These are phyloP conservation scores for Girardinus metallicus DNA, from an alignment of 2,797 vertebrate genomes.

Conservation along the genomic window DNA sequence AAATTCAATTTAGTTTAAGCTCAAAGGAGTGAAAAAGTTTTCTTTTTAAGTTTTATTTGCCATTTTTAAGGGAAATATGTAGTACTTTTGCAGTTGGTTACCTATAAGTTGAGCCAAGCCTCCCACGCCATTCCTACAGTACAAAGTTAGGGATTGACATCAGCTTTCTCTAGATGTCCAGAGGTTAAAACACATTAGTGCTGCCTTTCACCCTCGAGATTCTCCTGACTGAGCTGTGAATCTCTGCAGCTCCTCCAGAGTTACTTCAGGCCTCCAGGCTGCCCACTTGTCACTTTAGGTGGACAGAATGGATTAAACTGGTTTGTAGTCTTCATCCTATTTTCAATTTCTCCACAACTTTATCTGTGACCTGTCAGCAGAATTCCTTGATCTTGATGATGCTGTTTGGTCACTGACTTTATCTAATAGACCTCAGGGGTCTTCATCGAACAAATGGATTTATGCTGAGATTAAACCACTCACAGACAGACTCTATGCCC, in stretches of 20 bases:
- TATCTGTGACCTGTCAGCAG: neutral
- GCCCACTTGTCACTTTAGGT: neutral
- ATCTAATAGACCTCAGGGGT: neutral
- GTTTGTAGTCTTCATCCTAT: neutral
- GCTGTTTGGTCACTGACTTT: neutral
- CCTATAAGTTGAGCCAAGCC: neutral
- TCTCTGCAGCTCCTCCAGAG: neutral
- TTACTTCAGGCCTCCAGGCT: neutral
- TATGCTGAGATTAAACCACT: neutral
- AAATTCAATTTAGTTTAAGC: neutral
- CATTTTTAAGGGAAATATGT: neutral
- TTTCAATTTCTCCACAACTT: neutral
- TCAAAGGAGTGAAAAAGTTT: neutral
- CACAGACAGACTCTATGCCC: neutral
- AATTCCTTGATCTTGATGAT: neutral
- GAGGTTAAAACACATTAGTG: neutral
- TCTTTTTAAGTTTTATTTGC: neutral
- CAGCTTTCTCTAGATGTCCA: neutral
- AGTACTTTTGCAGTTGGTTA: neutral
- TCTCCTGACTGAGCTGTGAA: neutral
- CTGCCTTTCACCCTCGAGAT: neutral
- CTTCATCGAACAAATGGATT: neutral
- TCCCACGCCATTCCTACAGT: neutral
- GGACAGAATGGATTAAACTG: neutral
- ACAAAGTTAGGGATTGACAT: neutral